Base-by-base conservation (phyloP, 92 coral and sea anemone genomes). In the Phymanthus crucifer region DNA sequence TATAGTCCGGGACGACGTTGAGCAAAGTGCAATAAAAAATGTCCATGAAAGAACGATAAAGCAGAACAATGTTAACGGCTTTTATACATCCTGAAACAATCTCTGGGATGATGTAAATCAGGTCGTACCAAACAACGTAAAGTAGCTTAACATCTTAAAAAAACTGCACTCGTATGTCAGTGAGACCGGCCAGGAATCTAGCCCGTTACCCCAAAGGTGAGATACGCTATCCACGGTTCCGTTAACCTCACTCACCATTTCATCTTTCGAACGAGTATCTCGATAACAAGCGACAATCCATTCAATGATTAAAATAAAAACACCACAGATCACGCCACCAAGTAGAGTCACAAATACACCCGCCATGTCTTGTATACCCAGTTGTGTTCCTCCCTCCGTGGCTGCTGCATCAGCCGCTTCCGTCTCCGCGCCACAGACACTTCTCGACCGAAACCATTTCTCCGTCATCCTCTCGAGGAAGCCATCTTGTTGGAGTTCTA, bases 401-500 rank as follows among this genome's bases (percentile, higher is more conserved):
- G 89, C 94, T 0, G 91, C 84, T 8, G 83, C 91, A 78, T 90
- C 89, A 48, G 88, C 89, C 3, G 90, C 94, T 80, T 90, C 88
- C 43, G 94, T 90, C 77, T 90, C 94, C 0, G 94, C 89, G 18
- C 94, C 89, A 50, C 94, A 91, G 10, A 66, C 89, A 70, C 97
- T 90, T 56, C 91, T 87, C 61, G 90, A 85, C n/a, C 87, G 88
- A 54, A 93, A 93, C 97, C 97, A 93, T 45, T 93, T 87, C 68
- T 93, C 92, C 1, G 89, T 88, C 90, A 84, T 90, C 36, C 89
- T 77, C 80, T 83, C 88, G 16, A 93, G 78, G 81, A 85, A 88
- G 33, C 97, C 97, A 61, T 87, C 92, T 70, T 93, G 94, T 37
- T 90, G 97, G 16, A 93, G 88, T 70, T 93, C 89, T 1, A 93